phyloP scores from a whole-genome alignment of 2,888 invertebrate genomes.

The Acronicta leporina region DNA sequence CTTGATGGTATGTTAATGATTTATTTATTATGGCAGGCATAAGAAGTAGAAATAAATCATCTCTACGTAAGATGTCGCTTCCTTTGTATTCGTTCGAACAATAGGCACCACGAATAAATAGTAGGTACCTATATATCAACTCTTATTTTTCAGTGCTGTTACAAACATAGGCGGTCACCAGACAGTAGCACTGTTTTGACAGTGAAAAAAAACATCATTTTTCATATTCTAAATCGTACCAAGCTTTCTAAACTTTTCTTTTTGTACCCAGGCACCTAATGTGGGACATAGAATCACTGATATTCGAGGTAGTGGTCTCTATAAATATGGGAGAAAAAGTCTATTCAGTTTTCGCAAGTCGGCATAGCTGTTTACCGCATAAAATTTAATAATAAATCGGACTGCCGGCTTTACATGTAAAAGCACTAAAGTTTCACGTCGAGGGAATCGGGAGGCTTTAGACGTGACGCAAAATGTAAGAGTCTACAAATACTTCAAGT shows the following conservation, averaged over 20 bases:
- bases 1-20: too few relatives aligned
- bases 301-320: constrained; percentile 2
- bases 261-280: constrained; percentile 9
- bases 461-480: constrained; percentile 30
- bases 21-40: too few relatives aligned
- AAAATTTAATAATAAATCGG: constrained; percentile 50
- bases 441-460: constrained; percentile 30
- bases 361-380: constrained; percentile 31
- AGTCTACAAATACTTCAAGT: constrained; percentile 20
- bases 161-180: constrained; percentile 3
- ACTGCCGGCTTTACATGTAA: constrained; percentile 55
- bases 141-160: constrained; percentile 14
- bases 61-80: not conserved
- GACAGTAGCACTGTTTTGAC: constrained; percentile 26
- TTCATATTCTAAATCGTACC: not conserved
- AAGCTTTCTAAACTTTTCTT: constrained; percentile 9
- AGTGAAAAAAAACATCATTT: constrained; percentile 6
- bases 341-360: not conserved
- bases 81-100: constrained; percentile 20
- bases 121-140: constrained; percentile 9
- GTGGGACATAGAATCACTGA: constrained; percentile 9
- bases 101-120: constrained; percentile 17
- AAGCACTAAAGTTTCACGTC: constrained; percentile 58
- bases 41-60: too few relatives aligned
- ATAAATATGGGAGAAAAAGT: constrained; percentile 1